Conservation (phyloP, 2,888 invertebrate genomes). For the Diloba caeruleocephala region DNA sequence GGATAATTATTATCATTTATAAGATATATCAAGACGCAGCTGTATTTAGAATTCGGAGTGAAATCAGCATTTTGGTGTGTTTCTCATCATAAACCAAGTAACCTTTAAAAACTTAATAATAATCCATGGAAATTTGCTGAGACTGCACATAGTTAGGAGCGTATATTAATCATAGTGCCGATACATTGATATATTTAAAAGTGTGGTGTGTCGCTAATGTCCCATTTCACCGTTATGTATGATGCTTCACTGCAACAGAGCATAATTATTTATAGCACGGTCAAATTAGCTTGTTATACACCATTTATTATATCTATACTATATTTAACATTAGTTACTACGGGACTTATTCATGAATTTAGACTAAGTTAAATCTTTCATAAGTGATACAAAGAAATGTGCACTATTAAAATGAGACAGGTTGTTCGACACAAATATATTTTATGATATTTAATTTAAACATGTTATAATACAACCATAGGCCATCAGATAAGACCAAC, state of each 20-base stretch:
- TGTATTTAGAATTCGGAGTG: no score
- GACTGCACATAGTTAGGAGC: conserved; percentile 11
- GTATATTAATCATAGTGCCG: conserved; percentile 39
- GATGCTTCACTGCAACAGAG: neutral
- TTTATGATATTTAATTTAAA: no score
- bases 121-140: conserved; percentile 1
- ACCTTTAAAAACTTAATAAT: conserved; percentile 4
- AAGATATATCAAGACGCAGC: no score
- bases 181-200: conserved; percentile 32
- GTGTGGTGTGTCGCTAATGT: conserved; percentile 9
- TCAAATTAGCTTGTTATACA: neutral
- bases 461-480: no score
- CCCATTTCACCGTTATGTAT: conserved; percentile 8
- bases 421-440: no score
- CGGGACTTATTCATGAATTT: neutral
- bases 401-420: conserved; percentile 1
- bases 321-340: neutral
- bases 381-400: neutral
- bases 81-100: no score
- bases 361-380: no score
- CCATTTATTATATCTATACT: neutral
- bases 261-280: neutral
- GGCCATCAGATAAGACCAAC: no score
- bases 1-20: no score
- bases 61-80: no score